phyloP scores from a whole-genome alignment of 2,888 invertebrate genomes.

The Eilema griseolum region DNA sequence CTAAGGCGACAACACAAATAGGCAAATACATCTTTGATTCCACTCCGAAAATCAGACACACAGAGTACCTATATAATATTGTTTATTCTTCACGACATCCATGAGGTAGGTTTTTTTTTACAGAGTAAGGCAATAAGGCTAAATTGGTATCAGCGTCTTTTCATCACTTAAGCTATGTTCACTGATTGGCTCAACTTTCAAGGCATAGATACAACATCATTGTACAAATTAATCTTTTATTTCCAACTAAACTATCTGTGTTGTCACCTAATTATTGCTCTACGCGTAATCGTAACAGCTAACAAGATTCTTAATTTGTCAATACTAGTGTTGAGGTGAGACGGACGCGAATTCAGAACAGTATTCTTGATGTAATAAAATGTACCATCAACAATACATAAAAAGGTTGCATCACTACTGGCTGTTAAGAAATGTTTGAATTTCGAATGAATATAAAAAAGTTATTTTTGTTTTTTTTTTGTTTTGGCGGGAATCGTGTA shows the following conservation, averaged over 20 bases:
- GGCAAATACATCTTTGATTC: slow-evolving; percentile 19
- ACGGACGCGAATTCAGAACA: slow-evolving; percentile 43
- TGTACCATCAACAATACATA: background rate
- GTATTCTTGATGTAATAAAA: background rate
- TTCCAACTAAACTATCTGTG: slow-evolving; percentile 28
- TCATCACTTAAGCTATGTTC: background rate
- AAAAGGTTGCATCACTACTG: too few species aligned
- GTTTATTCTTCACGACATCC: background rate
- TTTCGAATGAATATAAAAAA: background rate
- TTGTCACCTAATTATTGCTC: slow-evolving; percentile 27
- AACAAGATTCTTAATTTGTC: slow-evolving; percentile 44
- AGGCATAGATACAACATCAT: background rate
- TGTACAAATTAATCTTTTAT: background rate
- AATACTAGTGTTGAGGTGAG: slow-evolving; percentile 15
- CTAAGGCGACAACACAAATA: slow-evolving; percentile 31
- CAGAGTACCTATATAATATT: background rate
- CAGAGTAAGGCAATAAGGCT: background rate
- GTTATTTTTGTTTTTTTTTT: too few species aligned
- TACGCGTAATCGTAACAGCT: slow-evolving; percentile 40
- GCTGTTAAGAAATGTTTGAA: background rate
- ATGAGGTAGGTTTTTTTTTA: background rate
- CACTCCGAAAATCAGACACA: background rate
- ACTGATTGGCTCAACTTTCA: background rate
- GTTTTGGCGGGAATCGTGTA: too few species aligned
- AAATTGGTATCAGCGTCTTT: background rate